Percentiles rank a stretch among this genome's conserved stretches.
These are phyloP conservation scores for Spea multiplicata DNA, from an alignment of 2,113 vertebrate species.

Conservation along the genomic window DNA sequence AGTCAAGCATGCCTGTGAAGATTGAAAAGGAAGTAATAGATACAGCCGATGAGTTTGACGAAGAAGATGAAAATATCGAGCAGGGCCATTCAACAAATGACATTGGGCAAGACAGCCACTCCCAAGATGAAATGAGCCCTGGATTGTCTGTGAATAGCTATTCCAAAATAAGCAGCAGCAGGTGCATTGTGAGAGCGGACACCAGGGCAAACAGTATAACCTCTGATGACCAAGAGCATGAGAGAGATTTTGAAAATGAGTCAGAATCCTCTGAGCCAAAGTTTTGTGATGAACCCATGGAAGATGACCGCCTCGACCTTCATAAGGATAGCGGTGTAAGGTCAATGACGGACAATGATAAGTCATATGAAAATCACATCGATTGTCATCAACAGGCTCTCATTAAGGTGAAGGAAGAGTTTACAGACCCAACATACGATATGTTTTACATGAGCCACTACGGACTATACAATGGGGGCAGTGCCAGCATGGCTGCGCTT, in stretches of 20 bases:
- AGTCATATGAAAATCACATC: slow-evolving; percentile 80
- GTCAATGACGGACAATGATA: slow-evolving; percentile 70
- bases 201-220: slow-evolving; percentile 92
- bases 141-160: slow-evolving; percentile 86
- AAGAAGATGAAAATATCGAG: slow-evolving; percentile 85
- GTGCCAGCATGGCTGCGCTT: slow-evolving; percentile 91
- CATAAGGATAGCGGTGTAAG: slow-evolving; percentile 65
- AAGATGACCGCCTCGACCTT: slow-evolving; percentile 76
- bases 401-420: slow-evolving; percentile 96
- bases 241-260: slow-evolving; percentile 97
- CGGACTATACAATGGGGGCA: slow-evolving; percentile 89
- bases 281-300: slow-evolving; percentile 87
- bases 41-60: slow-evolving; percentile 91
- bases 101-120: slow-evolving; percentile 87
- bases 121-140: slow-evolving; percentile 93
- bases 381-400: slow-evolving; percentile 81
- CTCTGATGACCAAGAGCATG: slow-evolving; percentile 95
- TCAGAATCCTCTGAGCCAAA: slow-evolving; percentile 95
- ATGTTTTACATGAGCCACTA: slow-evolving; percentile 99
- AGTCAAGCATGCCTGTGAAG: slow-evolving; percentile 99
- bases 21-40: slow-evolving; percentile 97
- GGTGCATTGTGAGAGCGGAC: slow-evolving; percentile 77
- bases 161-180: slow-evolving; percentile 79
- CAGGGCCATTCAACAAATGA: slow-evolving; percentile 77
- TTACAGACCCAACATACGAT: slow-evolving; percentile 93